Percentiles rank a stretch among this genome's conserved stretches.
Conservation (phyloP, 1,140 invertebrate genomes). For the Uloborus diversus region DNA sequence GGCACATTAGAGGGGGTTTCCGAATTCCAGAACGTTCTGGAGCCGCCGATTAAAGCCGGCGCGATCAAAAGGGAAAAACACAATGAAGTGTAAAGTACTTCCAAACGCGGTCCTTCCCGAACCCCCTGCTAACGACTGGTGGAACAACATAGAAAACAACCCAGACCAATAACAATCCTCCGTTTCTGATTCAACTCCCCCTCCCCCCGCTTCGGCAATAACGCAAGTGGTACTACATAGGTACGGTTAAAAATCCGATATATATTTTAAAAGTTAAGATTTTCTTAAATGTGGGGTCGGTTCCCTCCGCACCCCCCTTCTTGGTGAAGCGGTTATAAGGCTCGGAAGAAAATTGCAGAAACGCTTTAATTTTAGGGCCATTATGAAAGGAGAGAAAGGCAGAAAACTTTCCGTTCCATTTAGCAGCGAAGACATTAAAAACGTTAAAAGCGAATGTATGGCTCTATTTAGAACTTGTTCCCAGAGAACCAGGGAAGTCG, state of each 20-base stretch:
- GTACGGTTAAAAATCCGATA: conserved; percentile 49
- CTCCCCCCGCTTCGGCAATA: conserved; percentile 1
- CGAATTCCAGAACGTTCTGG: conserved; percentile 20
- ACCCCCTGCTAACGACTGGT: conserved; percentile 22
- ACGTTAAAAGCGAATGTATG: conserved; percentile 47
- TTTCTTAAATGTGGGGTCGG: conserved; percentile 40
- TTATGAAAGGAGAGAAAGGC: conserved; percentile 21
- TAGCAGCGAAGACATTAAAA: conserved; percentile 50
- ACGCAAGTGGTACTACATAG: conserved; percentile 24
- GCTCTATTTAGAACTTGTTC: conserved; percentile 52
- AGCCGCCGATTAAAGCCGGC: conserved; percentile 38
- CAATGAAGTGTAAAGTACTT: conserved; percentile 52
- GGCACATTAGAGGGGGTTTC: conserved; percentile 43
- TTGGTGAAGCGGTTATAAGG: not conserved
- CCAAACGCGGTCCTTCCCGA: not conserved
- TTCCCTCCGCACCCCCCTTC: not conserved
- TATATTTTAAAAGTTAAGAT: conserved; percentile 54
- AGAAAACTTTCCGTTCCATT: conserved; percentile 32
- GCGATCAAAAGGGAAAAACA: conserved; percentile 50
- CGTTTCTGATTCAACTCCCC: not conserved
- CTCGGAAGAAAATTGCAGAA: conserved; percentile 34
- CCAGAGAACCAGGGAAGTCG: not conserved
- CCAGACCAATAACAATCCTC: conserved; percentile 46
- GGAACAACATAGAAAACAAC: conserved; percentile 46
- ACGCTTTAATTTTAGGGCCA: conserved; percentile 50